These are phyloP conservation scores for Andricus grossulariae DNA, from an alignment of 1,140 invertebrate species.

Conservation along the genomic window DNA sequence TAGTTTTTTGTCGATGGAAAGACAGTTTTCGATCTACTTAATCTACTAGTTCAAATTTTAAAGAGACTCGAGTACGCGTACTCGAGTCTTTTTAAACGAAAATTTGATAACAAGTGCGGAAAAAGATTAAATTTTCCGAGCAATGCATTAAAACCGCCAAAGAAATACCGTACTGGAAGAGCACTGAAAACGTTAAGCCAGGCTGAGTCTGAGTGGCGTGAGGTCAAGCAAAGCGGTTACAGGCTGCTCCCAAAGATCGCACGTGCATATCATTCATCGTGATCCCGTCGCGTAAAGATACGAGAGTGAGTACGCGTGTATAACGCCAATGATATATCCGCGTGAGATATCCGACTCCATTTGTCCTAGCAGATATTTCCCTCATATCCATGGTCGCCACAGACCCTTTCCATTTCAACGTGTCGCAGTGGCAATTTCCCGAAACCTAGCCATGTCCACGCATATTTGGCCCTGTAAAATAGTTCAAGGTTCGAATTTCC, in stretches of 20 bases:
- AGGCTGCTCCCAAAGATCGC: not conserved
- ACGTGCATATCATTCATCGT: constrained; percentile 5
- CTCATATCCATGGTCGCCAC: constrained; percentile 50
- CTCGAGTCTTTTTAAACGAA: too few species aligned
- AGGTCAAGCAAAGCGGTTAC: not conserved
- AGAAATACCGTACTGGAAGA: too few species aligned
- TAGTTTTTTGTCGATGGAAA: too few species aligned
- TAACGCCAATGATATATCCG: constrained; percentile 41
- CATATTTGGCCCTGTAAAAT: not conserved
- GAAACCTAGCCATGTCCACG: not conserved
- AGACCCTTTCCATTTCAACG: constrained; percentile 13
- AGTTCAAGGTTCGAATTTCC: not conserved
- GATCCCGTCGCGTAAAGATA: not conserved
- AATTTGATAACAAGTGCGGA: too few species aligned
- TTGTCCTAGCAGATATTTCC: constrained; percentile 52
- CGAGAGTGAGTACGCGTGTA: constrained; percentile 28
- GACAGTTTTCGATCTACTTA: too few species aligned
- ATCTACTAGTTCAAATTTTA: too few species aligned
- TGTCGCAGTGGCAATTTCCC: constrained; percentile 21
- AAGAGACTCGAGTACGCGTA: too few species aligned
- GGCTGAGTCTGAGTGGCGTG: too few species aligned
- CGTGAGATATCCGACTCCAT: constrained; percentile 53
- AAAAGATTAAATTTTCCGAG: too few species aligned
- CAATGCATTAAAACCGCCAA: too few species aligned
- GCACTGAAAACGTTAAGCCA: too few species aligned